These are phyloP conservation scores for Thecocarcelia acutangulata DNA, from an alignment of 2,888 invertebrate species.

Conservation along the genomic window DNA sequence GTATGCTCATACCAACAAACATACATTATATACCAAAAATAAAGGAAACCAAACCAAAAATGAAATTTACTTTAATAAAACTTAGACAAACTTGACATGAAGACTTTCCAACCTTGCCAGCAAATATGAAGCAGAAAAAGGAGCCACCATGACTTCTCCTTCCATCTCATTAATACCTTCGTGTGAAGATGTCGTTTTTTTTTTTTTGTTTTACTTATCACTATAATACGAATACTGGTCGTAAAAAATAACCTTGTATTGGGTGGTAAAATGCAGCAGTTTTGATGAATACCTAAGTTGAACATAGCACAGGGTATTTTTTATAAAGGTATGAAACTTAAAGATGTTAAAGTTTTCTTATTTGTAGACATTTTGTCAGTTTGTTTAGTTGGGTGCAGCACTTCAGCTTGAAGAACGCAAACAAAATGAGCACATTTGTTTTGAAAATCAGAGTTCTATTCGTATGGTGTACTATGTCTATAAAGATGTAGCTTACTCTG, in stretches of 20 bases:
- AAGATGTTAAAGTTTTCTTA: too few species aligned
- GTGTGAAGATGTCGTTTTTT: slow-evolving; percentile 11
- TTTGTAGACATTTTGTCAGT: too few species aligned
- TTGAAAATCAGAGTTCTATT: too few species aligned
- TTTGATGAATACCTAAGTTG: slow-evolving; percentile 60
- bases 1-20: slow-evolving; percentile 54
- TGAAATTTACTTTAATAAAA: slow-evolving; percentile 58
- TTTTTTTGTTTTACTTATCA: slow-evolving; percentile 38
- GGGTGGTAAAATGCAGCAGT: slow-evolving; percentile 32
- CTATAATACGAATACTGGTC: slow-evolving; percentile 5
- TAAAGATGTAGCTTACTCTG: too few species aligned
- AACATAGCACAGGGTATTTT: too few species aligned
- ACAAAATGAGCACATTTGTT: too few species aligned
- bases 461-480: too few species aligned
- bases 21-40: slow-evolving; percentile 28
- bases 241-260: slow-evolving; percentile 24
- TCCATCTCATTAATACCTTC: slow-evolving; percentile 38
- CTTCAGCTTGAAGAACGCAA: too few species aligned
- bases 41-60: slow-evolving; percentile 50
- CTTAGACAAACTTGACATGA: slow-evolving; percentile 54
- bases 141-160: background rate
- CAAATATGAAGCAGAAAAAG: background rate
- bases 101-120: slow-evolving; percentile 6
- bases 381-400: too few species aligned
- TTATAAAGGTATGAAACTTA: too few species aligned